Evolutionary conservation across 2,888 invertebrate genomes (phyloP), one percentile per base, ranked within the genome.

Genomic region (Chloromyia formosa): DNA sequence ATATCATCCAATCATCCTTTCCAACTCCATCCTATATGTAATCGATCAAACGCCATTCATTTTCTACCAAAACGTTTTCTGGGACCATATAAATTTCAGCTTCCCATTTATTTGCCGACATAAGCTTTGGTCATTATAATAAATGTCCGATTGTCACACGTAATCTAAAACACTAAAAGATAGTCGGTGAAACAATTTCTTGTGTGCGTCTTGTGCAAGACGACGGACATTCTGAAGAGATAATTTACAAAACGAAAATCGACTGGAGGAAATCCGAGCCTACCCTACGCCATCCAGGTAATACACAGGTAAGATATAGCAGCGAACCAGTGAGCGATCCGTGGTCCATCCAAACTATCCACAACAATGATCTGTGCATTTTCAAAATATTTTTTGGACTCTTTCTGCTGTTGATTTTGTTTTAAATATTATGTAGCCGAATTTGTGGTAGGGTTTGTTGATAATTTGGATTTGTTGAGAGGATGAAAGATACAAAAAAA

Each of bases 101-200:
- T 76, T 75, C 75, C 73, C 71, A 76, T 76, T 75, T 74, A 74
- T 53, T 71, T 58, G 75, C 76, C 74, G 76, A 76, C 76, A 75
- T 76, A 76, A 75, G 76, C 74, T 75, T 76, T 27, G 76, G 56
- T 76, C 76, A 75, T 76, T 75, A 71, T 76, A 76, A 76, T 75
- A 76, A 76, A 76, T 76, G 73, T 64, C 68, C 72, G 74, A 76
- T 68, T 58, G 71, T 62, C 60, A 74, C 74, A 74, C 74, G 58
- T 60, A 74, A 69, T 74, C 54, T 66, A 66, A 74, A 74, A 72
- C 58, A 73, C 62, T 58, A 72, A 60, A 72, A 58, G 72, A 72
- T 42, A 73, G 16, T 49, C 45, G 61, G 22, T 60, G 72, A 60
- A 71, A 56, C 56, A 71, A 71, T 71, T 58, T 71, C 71, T 56